Base-by-base conservation (phyloP, 2,797 vertebrate genomes). In the Echeneis naucrates region DNA sequence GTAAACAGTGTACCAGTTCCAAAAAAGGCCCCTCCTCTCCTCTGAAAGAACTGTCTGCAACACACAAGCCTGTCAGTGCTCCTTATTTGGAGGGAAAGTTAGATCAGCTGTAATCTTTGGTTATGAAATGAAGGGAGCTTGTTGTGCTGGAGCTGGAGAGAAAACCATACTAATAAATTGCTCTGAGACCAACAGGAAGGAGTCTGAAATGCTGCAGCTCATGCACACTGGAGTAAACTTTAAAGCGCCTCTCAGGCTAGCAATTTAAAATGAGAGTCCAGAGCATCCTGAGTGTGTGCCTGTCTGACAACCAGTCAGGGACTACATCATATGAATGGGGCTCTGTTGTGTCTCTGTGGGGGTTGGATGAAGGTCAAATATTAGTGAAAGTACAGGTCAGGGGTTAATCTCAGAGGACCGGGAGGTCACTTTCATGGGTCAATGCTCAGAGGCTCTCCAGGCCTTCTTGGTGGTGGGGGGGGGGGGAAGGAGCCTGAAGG, bases 131-230 rank as follows among this genome's bases (percentile, higher is more conserved):
- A 75, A 56, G 57, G 65, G 70, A 78, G 69, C 47, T 53, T 62
- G 55, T 50, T 48, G 63, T 85, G 75, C 72, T 72, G 30, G 72
- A 82, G 78, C 83, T 80, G 72, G 68, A 72, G 55, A 55, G 75
- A 61, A 85, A 90, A 89, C 83, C 70, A 75, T 51, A 84, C 77
- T 59, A 85, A 83, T 85, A 86, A 85, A 84, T 53, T 87, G 80
- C 78, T 82, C 50, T 75, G 82, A 78, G 83, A 89, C 78, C 78
- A 82, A 86, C 69, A 87, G 51, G 71, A 70, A 9, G 0, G 30
- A 87, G 82, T 58, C 48, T 85, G 44, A 51, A 77, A 77, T 5
- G 10, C 57, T 58, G 67, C 52, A 26, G 63, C 52, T 54, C 5
- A 10, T 23, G 59, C 59, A 58, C 50, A 72, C 52, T 59, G 30